phyloP scores from a whole-genome alignment of 2,888 invertebrate genomes.

The Bembecia ichneumoniformis region DNA sequence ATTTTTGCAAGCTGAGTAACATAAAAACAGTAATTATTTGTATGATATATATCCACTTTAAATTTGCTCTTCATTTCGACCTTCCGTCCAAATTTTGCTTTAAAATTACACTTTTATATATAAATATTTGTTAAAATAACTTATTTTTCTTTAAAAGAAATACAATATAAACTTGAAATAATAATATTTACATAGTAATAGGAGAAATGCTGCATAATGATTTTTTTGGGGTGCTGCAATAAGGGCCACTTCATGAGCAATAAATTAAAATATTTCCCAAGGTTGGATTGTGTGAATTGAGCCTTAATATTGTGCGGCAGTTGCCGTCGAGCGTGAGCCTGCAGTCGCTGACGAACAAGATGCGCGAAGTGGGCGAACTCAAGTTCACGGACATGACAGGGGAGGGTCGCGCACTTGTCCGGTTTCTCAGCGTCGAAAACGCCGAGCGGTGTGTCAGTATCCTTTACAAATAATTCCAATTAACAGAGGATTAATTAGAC shows the following conservation, averaged over 20 bases:
- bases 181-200: neutral
- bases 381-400: constrained; percentile 88
- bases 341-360: constrained; percentile 85
- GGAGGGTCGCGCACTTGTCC: constrained; percentile 83
- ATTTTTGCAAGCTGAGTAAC: no score
- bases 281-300: neutral
- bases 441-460: constrained; percentile 88
- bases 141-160: neutral
- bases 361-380: constrained; percentile 87
- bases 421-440: constrained; percentile 82
- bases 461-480: constrained; percentile 50
- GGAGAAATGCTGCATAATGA: no score
- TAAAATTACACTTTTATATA: no score
- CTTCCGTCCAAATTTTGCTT: no score
- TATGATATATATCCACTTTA: no score
- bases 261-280: neutral
- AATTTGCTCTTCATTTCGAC: no score
- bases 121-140: no score
- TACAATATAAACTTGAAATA: neutral
- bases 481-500: no score
- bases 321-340: constrained; percentile 86
- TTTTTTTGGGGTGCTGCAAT: no score
- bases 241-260: no score
- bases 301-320: constrained; percentile 52
- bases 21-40: no score